Percentiles rank a stretch among this genome's conserved stretches.
Evolutionary conservation across 2,797 vertebrate species (phyloP).

Genomic region (Sebastes jordani): DNA sequence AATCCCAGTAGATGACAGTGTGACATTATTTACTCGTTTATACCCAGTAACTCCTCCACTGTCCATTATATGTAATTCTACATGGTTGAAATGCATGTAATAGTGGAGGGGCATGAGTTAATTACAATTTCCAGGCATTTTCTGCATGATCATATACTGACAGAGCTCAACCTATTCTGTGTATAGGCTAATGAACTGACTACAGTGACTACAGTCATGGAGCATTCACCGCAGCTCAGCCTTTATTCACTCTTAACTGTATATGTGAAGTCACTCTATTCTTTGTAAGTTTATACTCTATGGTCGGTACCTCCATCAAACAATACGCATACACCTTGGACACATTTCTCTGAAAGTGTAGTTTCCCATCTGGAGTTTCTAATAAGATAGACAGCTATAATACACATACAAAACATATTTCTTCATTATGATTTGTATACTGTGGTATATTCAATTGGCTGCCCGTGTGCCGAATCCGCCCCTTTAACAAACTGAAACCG

Average conservation of each 20-base stretch:
- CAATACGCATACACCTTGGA: background rate
- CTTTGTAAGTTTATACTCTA: background rate
- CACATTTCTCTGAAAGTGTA: background rate
- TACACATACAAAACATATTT: background rate
- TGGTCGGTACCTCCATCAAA: too few species aligned
- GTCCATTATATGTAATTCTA: background rate
- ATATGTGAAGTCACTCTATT: background rate
- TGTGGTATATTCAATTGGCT: too few species aligned
- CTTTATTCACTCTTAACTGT: background rate
- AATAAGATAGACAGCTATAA: background rate
- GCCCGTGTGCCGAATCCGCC: rapidly evolving
- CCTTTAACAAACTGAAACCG: too few species aligned
- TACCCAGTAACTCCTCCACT: background rate
- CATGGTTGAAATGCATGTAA: background rate
- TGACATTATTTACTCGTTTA: background rate
- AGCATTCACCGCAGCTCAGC: background rate
- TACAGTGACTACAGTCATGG: background rate
- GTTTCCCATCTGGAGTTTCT: background rate
- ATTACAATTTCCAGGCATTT: background rate
- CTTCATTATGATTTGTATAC: background rate
- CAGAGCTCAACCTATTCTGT: background rate
- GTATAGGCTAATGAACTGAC: background rate
- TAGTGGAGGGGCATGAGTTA: background rate
- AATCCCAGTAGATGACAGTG: background rate
- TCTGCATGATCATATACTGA: background rate